Evolutionary conservation across 2,888 invertebrate genomes (phyloP), one percentile per base, ranked within the genome.

Genomic region (Tachina lurida): DNA sequence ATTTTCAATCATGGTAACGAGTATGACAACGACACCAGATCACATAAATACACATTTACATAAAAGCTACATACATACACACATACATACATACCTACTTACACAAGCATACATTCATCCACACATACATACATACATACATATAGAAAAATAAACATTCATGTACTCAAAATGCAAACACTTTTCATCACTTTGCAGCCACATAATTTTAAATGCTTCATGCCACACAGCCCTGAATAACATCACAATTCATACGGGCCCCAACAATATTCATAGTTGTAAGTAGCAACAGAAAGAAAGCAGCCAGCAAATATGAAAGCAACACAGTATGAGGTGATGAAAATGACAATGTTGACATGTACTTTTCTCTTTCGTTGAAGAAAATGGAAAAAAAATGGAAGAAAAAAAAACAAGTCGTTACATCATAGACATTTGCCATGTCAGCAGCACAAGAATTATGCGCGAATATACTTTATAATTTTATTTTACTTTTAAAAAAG

Each of bases 1-100:
- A 86, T 86, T 86, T 86, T 83, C 86, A 86, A 86, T 86, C 86
- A 86, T 79, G 83, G 83, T 83, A 86, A 86, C 86, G 80, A 86
- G 79, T 73, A 83, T 80, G 76, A 83, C 79, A 86, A 79, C 79
- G 82, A 76, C 85, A 77, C 84, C 77, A 75, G 65, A 74, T 60
- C 80, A 75, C 79, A 86, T 62, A 67, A 74, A 65, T 54, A 82
- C 54, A 76, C 17, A 76, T 41, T 58, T 67, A 43, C 67, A 73
- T 49, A 58, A 39, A 47, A 19, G 22, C 31, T 31, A 60, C 17
- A 67, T 41, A 45, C 10, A 22, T 56, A 19, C 19, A 76, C 67
- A 31, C 17, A 45, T 49, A 19, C 31, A 58, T 58, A 56, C 15
- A 47, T 7, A 43, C 22, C 12, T 10, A 22, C 22, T n/a, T 10